Conservation (phyloP, 2,888 invertebrate species). For the Melanostoma mellinum region DNA sequence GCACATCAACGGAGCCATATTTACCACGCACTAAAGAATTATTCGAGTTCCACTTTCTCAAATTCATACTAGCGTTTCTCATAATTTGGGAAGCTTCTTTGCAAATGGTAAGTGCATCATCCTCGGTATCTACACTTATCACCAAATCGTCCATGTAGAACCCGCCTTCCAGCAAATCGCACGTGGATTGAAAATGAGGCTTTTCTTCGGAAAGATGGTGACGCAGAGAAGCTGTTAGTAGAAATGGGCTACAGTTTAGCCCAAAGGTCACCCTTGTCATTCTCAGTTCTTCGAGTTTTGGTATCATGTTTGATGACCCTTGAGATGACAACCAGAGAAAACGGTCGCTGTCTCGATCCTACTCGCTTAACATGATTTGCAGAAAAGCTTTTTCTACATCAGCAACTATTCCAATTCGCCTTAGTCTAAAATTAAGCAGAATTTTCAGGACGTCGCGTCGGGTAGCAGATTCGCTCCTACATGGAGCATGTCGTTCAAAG, state of each 20-base stretch:
- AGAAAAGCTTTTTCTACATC: too few species aligned
- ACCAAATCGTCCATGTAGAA: conserved; percentile 28
- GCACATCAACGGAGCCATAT: too few species aligned
- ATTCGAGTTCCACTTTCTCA: too few species aligned
- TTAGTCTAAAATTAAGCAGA: not conserved
- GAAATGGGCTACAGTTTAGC: conserved; percentile 29
- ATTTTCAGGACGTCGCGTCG: conserved; percentile 1
- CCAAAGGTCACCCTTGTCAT: conserved; percentile 24
- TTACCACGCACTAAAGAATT: too few species aligned
- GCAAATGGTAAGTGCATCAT: too few species aligned
- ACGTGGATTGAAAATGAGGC: conserved; percentile 19
- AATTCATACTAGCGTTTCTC: too few species aligned
- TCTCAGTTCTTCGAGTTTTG: too few species aligned
- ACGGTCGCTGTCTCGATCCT: not conserved
- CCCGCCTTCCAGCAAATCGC: conserved; percentile 3
- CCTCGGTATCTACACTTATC: conserved; percentile 5
- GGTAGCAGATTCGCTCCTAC: not conserved
- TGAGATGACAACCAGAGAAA: conserved; percentile 10
- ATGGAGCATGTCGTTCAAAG: not conserved
- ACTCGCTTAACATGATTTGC: too few species aligned
- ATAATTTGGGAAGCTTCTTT: too few species aligned
- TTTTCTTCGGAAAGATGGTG: conserved; percentile 4
- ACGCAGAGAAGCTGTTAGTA: conserved; percentile 8
- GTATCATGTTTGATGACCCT: too few species aligned
- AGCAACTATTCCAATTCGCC: too few species aligned